phyloP scores from a whole-genome alignment of 2,797 vertebrate species.

The Enteromius viviparus region DNA sequence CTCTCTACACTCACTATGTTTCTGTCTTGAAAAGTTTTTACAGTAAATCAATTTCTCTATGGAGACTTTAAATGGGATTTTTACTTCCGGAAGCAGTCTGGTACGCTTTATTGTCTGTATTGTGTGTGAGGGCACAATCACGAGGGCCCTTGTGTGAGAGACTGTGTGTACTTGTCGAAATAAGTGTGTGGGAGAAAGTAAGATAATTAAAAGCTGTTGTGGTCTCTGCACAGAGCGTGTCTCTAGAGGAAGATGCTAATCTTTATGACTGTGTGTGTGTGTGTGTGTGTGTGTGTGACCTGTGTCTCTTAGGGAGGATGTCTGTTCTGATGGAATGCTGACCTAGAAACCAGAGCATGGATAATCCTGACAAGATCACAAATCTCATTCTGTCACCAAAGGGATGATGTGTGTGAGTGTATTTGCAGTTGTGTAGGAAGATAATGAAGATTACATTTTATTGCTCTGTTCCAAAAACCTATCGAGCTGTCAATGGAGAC shows the following conservation, averaged over 20 bases:
- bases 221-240: slow-evolving; percentile 35
- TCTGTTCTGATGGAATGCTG: slow-evolving; percentile 56
- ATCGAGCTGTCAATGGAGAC: background rate
- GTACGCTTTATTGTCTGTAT: slow-evolving; percentile 21
- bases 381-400: slow-evolving; percentile 51
- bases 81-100: background rate
- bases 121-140: slow-evolving; percentile 32
- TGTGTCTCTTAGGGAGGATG: slow-evolving; percentile 46
- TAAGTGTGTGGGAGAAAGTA: slow-evolving; percentile 37
- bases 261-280: slow-evolving; percentile 27
- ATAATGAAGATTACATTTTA: slow-evolving; percentile 31
- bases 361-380: slow-evolving; percentile 60
- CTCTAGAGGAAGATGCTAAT: slow-evolving; percentile 54
- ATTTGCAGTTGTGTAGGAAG: slow-evolving; percentile 13
- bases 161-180: slow-evolving; percentile 46
- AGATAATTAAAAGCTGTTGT: slow-evolving; percentile 59
- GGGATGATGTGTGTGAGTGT: slow-evolving; percentile 26
- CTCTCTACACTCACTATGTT: background rate
- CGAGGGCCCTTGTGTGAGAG: slow-evolving; percentile 36
- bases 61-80: background rate
- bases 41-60: slow-evolving; percentile 19
- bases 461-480: slow-evolving; percentile 18
- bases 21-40: slow-evolving; percentile 9
- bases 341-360: slow-evolving; percentile 57
- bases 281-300: slow-evolving; percentile 48